A percentile compares a stretch with the other conserved stretches of the same genome.
Conservation (phyloP, 2,888 invertebrate genomes). For the Plusia festucae region DNA sequence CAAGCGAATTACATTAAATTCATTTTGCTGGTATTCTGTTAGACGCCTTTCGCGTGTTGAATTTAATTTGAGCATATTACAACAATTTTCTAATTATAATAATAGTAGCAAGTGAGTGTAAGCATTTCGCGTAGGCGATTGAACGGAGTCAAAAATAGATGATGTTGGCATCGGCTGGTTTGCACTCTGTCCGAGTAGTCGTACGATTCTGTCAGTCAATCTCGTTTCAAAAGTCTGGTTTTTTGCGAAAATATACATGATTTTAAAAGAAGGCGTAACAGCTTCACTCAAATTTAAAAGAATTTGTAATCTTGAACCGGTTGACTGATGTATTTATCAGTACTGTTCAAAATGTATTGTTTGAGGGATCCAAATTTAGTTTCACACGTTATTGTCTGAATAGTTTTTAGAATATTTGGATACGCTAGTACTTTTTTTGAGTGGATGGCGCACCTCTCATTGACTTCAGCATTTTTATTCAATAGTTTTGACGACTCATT, state of each 20-base stretch:
- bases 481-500: neutral
- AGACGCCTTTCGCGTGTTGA: slow-evolving; percentile 57
- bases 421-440: no score
- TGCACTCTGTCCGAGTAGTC: slow-evolving; percentile 65
- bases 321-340: slow-evolving; percentile 36
- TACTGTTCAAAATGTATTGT: slow-evolving; percentile 12
- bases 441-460: neutral
- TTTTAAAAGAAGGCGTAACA: slow-evolving; percentile 20
- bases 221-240: slow-evolving; percentile 59
- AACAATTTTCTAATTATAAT: slow-evolving; percentile 86
- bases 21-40: slow-evolving; percentile 28
- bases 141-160: slow-evolving; percentile 80
- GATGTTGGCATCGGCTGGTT: slow-evolving; percentile 80
- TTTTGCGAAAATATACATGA: slow-evolving; percentile 44
- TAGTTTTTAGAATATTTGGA: neutral
- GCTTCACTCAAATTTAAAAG: slow-evolving; percentile 22
- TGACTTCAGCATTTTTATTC: neutral
- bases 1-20: slow-evolving; percentile 9
- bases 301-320: slow-evolving; percentile 24
- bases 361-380: slow-evolving; percentile 7
- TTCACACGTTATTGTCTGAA: neutral
- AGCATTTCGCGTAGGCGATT: slow-evolving; percentile 86
- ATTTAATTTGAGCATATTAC: slow-evolving; percentile 74
- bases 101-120: slow-evolving; percentile 81
- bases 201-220: slow-evolving; percentile 63